Conservation (phyloP, 2,888 invertebrate genomes). For the Gari tellinella region DNA sequence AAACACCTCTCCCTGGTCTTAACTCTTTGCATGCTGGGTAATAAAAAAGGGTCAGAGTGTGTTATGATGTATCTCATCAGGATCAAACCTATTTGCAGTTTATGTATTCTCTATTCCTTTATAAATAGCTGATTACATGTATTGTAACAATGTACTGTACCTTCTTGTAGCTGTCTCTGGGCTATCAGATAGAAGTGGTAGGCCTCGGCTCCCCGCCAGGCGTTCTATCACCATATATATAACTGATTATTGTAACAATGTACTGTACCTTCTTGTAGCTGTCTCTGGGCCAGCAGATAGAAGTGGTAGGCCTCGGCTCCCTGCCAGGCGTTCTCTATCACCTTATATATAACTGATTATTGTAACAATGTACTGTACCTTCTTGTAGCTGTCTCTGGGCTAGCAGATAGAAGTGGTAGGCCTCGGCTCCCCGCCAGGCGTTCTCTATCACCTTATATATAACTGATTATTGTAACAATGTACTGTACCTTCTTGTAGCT, state of each 20-base stretch:
- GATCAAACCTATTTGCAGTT: too few species aligned
- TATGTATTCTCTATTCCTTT: too few species aligned
- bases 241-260: too few species aligned
- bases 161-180: slow-evolving; percentile 91
- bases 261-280: slow-evolving; percentile 88
- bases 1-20: too few species aligned
- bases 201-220: slow-evolving; percentile 94
- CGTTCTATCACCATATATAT: too few species aligned
- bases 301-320: slow-evolving; percentile 95
- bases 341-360: too few species aligned
- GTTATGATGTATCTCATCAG: too few species aligned
- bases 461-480: too few species aligned
- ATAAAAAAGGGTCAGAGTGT: too few species aligned
- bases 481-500: slow-evolving; percentile 88
- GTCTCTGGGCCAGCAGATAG: slow-evolving; percentile 91
- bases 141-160: slow-evolving; percentile 80
- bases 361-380: slow-evolving; percentile 83
- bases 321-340: slow-evolving; percentile 92
- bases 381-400: slow-evolving; percentile 92
- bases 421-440: slow-evolving; percentile 94
- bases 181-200: slow-evolving; percentile 93
- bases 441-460: too few species aligned
- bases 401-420: slow-evolving; percentile 92
- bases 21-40: too few species aligned
- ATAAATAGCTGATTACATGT: too few species aligned